A percentile compares a stretch with the other conserved stretches of the same genome.
Conservation (phyloP, 2,113 vertebrate genomes). For the Microcebus ravelobensis region DNA sequence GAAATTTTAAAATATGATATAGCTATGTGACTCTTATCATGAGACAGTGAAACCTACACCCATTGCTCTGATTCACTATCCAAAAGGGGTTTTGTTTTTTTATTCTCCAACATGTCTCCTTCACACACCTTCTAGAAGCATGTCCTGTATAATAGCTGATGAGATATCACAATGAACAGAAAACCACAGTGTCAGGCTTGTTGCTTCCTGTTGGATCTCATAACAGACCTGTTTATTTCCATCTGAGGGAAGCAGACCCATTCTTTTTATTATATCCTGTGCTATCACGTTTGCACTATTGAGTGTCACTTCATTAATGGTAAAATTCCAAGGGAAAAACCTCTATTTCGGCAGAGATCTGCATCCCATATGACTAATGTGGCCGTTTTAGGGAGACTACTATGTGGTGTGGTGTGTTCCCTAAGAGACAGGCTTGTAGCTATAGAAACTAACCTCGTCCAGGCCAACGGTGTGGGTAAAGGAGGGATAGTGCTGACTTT, state of each 20-base stretch:
- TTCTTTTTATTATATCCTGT: neutral
- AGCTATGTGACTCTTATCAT: neutral
- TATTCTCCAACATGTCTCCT: neutral
- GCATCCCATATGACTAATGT: neutral
- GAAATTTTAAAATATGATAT: neutral
- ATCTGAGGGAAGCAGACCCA: neutral
- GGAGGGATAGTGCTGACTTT: neutral
- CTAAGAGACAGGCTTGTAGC: constrained; percentile 34
- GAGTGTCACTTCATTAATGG: constrained; percentile 45
- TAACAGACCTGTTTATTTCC: constrained; percentile 41
- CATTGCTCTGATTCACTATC: neutral
- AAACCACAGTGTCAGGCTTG: neutral
- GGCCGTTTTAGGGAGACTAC: constrained; percentile 38
- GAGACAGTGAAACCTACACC: neutral
- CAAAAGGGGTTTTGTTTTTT: neutral
- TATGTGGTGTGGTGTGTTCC: neutral
- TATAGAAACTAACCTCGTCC: constrained; percentile 39
- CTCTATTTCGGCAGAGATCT: neutral
- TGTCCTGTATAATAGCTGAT: neutral
- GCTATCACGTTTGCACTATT: neutral
- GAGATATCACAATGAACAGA: neutral
- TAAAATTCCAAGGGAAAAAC: constrained; percentile 10
- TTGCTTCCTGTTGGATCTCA: neutral
- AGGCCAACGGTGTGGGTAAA: neutral
- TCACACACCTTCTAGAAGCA: neutral